Percentiles rank a stretch among this genome's conserved stretches.
phyloP scores from a whole-genome alignment of 2,113 vertebrate genomes.

The Saguinus imperator region DNA sequence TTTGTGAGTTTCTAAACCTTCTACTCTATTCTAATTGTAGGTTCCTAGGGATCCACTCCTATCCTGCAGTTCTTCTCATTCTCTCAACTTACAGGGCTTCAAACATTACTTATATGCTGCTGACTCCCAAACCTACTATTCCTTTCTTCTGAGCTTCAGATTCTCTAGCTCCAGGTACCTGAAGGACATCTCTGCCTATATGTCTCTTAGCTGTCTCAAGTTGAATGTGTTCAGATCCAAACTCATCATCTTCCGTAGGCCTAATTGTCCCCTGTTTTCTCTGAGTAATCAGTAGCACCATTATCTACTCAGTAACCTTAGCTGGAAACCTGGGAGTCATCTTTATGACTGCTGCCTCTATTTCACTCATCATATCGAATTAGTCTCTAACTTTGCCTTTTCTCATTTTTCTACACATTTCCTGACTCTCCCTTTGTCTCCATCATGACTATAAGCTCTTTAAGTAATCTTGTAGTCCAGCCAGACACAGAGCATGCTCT shows the following conservation, averaged over 20 bases:
- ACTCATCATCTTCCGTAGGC: not conserved
- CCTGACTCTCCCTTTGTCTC: not conserved
- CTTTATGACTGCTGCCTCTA: not conserved
- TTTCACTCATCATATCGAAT: not conserved
- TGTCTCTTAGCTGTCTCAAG: not conserved
- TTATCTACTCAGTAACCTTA: not conserved
- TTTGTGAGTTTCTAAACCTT: not conserved
- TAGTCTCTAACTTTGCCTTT: not conserved
- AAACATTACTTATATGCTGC: accelerated
- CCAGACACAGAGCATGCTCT: not conserved
- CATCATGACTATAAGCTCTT: not conserved
- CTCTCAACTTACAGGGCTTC: accelerated
- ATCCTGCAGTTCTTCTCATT: not conserved
- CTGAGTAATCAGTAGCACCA: not conserved
- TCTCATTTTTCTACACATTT: not conserved
- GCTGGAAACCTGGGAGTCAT: not conserved
- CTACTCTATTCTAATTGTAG: not conserved
- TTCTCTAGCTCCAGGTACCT: not conserved
- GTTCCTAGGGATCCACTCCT: not conserved
- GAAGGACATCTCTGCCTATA: not conserved
- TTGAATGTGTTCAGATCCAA: not conserved
- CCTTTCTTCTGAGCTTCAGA: not conserved
- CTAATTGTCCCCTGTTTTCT: not conserved
- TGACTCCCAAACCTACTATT: not conserved
- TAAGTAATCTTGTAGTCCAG: not conserved